These are phyloP conservation scores for Hydropsyche tenuis DNA, from an alignment of 1,140 invertebrate species.

Conservation along the genomic window DNA sequence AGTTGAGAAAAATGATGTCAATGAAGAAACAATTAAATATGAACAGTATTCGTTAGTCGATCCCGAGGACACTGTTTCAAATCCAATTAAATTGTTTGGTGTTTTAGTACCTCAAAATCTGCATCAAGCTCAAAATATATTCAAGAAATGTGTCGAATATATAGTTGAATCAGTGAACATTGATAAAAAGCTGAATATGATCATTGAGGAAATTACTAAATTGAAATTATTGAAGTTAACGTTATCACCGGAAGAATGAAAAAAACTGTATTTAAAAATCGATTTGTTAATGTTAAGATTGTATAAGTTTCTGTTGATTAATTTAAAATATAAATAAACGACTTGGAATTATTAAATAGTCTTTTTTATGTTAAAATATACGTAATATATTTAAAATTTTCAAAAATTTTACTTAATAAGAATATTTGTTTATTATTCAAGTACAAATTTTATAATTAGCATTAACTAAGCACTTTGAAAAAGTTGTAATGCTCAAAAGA, in stretches of 20 bases:
- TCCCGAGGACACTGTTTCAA: slow-evolving; percentile 55
- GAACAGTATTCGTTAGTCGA: slow-evolving; percentile 33
- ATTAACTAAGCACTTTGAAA: too few relatives aligned
- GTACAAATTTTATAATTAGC: too few relatives aligned
- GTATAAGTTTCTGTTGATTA: too few relatives aligned
- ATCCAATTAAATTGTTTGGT: slow-evolving; percentile 80
- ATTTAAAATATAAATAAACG: too few relatives aligned
- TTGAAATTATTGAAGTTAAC: slow-evolving; percentile 55
- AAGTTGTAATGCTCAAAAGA: too few relatives aligned
- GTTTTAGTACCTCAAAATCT: slow-evolving; percentile 75
- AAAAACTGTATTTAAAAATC: too few relatives aligned
- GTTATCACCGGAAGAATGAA: slow-evolving; percentile 45
- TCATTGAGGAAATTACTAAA: slow-evolving; percentile 56
- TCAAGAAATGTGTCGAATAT: slow-evolving; percentile 69
- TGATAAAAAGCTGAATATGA: slow-evolving; percentile 63
- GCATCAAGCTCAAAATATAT: slow-evolving; percentile 70
- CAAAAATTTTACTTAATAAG: too few relatives aligned
- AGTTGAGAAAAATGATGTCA: slow-evolving; percentile 55
- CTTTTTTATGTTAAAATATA: too few relatives aligned
- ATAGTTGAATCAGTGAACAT: slow-evolving; percentile 70
- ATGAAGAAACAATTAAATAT: slow-evolving; percentile 55
- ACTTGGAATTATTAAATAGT: too few relatives aligned
- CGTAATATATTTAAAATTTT: too few relatives aligned
- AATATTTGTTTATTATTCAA: too few relatives aligned
- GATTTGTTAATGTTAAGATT: neutral